Conservation (phyloP, 1,140 invertebrate species). For the Drosophila truncata region DNA sequence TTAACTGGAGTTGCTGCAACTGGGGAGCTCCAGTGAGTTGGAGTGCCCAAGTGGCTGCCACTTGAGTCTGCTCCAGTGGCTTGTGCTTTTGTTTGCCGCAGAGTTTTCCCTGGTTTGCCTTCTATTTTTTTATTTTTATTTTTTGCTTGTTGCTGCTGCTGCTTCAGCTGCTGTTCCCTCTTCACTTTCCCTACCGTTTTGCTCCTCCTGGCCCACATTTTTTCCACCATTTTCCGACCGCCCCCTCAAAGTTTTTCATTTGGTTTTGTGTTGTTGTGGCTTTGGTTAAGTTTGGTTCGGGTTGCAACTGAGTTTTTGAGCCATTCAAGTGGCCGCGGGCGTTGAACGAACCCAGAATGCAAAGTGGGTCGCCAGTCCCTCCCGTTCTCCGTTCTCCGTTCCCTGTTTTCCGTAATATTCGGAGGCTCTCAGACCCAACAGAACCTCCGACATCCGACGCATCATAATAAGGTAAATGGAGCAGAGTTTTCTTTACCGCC, state of each 20-base stretch:
- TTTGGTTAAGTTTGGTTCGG: slow-evolving; percentile 23
- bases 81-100: slow-evolving; percentile 70
- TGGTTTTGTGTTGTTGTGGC: slow-evolving; percentile 31
- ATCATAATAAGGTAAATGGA: slow-evolving; percentile 54
- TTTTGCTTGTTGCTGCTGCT: slow-evolving; percentile 13
- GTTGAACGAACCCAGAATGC: slow-evolving; percentile 56
- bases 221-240: slow-evolving; percentile 7
- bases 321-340: slow-evolving; percentile 57
- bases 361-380: slow-evolving; percentile 67
- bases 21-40: slow-evolving; percentile 41
- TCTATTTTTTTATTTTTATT: slow-evolving; percentile 3
- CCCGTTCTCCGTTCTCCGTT: slow-evolving; percentile 1
- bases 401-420: slow-evolving; percentile 47
- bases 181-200: slow-evolving; percentile 3
- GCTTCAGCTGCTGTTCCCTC: neutral
- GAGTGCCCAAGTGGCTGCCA: slow-evolving; percentile 66
- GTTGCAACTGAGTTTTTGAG: slow-evolving; percentile 52
- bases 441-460: slow-evolving; percentile 24
- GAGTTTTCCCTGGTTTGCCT: slow-evolving; percentile 41
- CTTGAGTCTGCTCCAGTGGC: slow-evolving; percentile 67
- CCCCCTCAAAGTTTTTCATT: slow-evolving; percentile 41
- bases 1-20: slow-evolving; percentile 42
- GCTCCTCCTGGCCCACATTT: slow-evolving; percentile 10
- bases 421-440: slow-evolving; percentile 40
- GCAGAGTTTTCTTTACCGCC: slow-evolving; percentile 53